Conservation (phyloP, 2,888 invertebrate species). For the Drosophila prostipennis region DNA sequence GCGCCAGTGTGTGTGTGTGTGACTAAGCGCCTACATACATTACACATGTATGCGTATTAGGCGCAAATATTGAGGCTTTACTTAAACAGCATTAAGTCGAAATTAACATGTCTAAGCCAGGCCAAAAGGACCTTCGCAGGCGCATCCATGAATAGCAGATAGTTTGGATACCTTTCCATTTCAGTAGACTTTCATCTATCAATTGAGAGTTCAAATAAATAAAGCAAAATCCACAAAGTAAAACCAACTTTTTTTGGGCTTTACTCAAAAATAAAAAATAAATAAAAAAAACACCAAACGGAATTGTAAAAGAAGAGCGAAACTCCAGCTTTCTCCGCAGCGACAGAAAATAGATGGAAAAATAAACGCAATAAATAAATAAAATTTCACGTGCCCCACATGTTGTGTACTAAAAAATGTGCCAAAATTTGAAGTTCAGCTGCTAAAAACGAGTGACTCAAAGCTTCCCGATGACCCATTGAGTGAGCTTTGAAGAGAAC, state of each 20-base stretch:
- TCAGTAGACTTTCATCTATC: constrained; percentile 39
- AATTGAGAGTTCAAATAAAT: constrained; percentile 60
- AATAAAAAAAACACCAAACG: not conserved
- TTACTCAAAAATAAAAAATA: constrained; percentile 9
- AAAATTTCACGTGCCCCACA: constrained; percentile 62
- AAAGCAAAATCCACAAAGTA: constrained; percentile 42
- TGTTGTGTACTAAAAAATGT: constrained; percentile 66
- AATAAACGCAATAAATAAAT: constrained; percentile 69
- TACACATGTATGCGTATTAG: constrained; percentile 79
- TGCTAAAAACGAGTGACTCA: constrained; percentile 26
- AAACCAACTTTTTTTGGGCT: constrained; percentile 44
- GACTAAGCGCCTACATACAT: constrained; percentile 72
- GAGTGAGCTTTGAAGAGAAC: constrained; percentile 26
- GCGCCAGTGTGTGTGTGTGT: constrained; percentile 16
- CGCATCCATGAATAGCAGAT: not conserved
- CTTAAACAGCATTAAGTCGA: constrained; percentile 79
- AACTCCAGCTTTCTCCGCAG: constrained; percentile 32
- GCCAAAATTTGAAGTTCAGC: constrained; percentile 50
- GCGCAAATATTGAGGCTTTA: constrained; percentile 78
- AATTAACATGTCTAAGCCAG: constrained; percentile 75
- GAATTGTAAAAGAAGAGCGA: constrained; percentile 23
- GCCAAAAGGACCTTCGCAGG: not conserved
- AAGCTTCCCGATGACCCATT: constrained; percentile 33
- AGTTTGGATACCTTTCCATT: constrained; percentile 44
- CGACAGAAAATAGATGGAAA: constrained; percentile 28